A percentile compares a stretch with the other conserved stretches of the same genome.
phyloP scores from a whole-genome alignment of 2,888 invertebrate species.

The Mechanitis messenoides region DNA sequence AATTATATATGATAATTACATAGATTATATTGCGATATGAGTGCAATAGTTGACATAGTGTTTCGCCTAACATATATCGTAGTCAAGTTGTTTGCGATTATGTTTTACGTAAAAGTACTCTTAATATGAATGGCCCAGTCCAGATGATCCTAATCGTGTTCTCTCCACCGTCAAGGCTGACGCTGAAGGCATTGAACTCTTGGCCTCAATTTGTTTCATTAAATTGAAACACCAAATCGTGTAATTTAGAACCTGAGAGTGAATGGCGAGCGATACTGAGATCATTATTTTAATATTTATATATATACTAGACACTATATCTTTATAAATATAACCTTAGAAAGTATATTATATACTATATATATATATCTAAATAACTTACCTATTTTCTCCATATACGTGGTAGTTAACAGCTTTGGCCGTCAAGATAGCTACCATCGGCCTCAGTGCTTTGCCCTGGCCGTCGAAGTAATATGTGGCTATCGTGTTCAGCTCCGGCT shows the following conservation, averaged over 20 bases:
- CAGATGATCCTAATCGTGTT: not conserved
- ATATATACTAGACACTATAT: not conserved
- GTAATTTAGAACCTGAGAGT: slow-evolving; percentile 23
- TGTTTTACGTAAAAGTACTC: too few species aligned
- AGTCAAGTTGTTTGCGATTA: too few species aligned
- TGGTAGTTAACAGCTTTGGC: slow-evolving; percentile 95
- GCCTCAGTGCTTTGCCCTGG: slow-evolving; percentile 97
- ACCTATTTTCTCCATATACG: slow-evolving; percentile 90
- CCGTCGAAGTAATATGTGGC: slow-evolving; percentile 99
- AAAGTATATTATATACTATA: not conserved
- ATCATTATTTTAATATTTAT: not conserved
- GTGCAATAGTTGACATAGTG: too few species aligned
- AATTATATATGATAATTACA: too few species aligned
- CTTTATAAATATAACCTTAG: not conserved
- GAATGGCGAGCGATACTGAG: slow-evolving; percentile 14
- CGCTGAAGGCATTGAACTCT: slow-evolving; percentile 19
- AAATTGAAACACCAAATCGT: slow-evolving; percentile 20
- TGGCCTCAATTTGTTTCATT: slow-evolving; percentile 18
- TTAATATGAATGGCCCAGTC: too few species aligned
- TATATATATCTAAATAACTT: slow-evolving; percentile 34
- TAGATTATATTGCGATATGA: too few species aligned
- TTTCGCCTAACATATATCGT: too few species aligned
- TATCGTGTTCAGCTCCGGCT: slow-evolving; percentile 91
- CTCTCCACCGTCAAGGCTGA: slow-evolving; percentile 3
- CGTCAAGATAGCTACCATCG: slow-evolving; percentile 96